A percentile compares a stretch with the other conserved stretches of the same genome.
These are phyloP conservation scores for Drosophila dives DNA, from an alignment of 2,888 invertebrate species.

Conservation along the genomic window DNA sequence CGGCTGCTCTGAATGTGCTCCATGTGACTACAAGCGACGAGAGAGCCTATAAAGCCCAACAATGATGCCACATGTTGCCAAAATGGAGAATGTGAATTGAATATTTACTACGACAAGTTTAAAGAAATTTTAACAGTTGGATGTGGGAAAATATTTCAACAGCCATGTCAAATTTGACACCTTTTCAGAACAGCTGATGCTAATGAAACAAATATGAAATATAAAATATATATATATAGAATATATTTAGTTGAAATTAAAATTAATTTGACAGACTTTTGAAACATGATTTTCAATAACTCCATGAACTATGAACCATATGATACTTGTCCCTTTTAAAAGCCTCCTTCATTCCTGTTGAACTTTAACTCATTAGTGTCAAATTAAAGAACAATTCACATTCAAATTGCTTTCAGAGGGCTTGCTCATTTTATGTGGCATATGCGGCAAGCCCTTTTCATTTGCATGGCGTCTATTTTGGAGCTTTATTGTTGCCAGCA, in stretches of 20 bases:
- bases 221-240: background rate
- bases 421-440: constrained; percentile 12
- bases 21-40: constrained; percentile 49
- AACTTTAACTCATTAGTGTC: constrained; percentile 11
- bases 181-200: background rate
- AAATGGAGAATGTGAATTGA: constrained; percentile 25
- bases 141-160: background rate
- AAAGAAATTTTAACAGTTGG: background rate
- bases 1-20: background rate
- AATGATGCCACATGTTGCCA: constrained; percentile 35
- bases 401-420: background rate
- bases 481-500: constrained; percentile 28
- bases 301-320: background rate
- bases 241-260: background rate
- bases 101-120: constrained; percentile 17
- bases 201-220: background rate
- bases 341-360: background rate
- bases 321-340: background rate
- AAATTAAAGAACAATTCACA: constrained; percentile 2
- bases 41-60: constrained; percentile 7
- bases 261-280: background rate
- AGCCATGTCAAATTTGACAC: background rate
- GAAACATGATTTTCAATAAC: background rate
- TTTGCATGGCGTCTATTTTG: constrained; percentile 19
- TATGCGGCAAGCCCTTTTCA: constrained; percentile 6